phyloP scores from a whole-genome alignment of 2,888 invertebrate genomes.

The Ichneumoninae sp. region DNA sequence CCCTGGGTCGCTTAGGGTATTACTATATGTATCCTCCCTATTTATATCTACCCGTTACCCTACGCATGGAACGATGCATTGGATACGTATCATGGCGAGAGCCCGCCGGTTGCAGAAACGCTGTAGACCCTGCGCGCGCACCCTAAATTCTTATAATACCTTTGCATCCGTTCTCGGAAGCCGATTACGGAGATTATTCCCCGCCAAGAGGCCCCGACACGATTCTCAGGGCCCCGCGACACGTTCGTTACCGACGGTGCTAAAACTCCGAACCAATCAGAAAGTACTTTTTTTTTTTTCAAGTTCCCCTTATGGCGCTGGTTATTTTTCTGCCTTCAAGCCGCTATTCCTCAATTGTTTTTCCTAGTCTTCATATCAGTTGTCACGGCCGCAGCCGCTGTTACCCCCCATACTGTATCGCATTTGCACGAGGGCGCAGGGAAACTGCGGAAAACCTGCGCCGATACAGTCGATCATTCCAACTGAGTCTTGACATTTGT shows the following conservation, averaged over 20 bases:
- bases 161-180: slow-evolving; percentile 66
- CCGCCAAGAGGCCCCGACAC: slow-evolving; percentile 48
- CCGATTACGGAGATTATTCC: slow-evolving; percentile 72
- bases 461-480: too few species aligned
- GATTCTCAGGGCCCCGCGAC: slow-evolving; percentile 28
- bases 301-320: too few species aligned
- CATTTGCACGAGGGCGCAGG: too few species aligned
- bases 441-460: too few species aligned
- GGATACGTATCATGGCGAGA: neutral
- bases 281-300: too few species aligned
- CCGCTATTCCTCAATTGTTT: too few species aligned
- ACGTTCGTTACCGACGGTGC: neutral
- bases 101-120: slow-evolving; percentile 15
- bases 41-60: slow-evolving; percentile 6
- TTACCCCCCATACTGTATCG: too few species aligned
- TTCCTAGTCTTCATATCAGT: too few species aligned
- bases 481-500: too few species aligned
- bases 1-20: neutral
- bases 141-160: slow-evolving; percentile 40
- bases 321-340: too few species aligned
- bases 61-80: neutral
- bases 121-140: slow-evolving; percentile 5
- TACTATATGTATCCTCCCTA: slow-evolving; percentile 12
- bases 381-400: too few species aligned
- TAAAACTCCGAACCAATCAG: neutral